Conservation (phyloP, 2,888 invertebrate species). For the Coleophora deauratella region DNA sequence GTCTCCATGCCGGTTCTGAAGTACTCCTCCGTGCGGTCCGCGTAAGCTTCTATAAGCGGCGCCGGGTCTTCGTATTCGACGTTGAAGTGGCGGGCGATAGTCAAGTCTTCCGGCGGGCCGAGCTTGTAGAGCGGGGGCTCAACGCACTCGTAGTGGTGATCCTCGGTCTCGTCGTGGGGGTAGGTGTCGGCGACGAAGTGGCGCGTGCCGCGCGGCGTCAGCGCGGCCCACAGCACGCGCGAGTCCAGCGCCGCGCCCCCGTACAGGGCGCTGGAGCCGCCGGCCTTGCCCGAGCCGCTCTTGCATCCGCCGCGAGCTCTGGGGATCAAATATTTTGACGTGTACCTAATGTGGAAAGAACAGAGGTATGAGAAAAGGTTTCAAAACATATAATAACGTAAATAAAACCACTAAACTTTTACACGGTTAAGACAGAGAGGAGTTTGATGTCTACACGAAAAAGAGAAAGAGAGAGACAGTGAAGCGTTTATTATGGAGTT, state of each 20-base stretch:
- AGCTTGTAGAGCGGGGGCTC: conserved; percentile 72
- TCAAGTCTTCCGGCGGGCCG: conserved; percentile 60
- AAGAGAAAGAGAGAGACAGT: no score
- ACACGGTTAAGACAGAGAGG: no score
- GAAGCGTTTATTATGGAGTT: no score
- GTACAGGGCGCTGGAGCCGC: conserved; percentile 60
- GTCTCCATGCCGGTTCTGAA: conserved; percentile 63
- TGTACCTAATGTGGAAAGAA: neutral
- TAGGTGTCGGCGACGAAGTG: conserved; percentile 82
- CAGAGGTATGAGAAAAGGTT: no score
- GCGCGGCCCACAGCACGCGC: conserved; percentile 86
- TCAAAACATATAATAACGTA: no score
- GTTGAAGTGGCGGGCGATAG: conserved; percentile 84
- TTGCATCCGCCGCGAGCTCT: conserved; percentile 71
- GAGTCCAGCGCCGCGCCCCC: conserved; percentile 76
- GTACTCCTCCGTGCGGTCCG: conserved; percentile 64
- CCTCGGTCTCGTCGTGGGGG: conserved; percentile 76
- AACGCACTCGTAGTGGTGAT: conserved; percentile 82
- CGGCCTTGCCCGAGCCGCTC: conserved; percentile 67
- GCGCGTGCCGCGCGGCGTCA: conserved; percentile 86
- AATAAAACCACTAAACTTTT: no score
- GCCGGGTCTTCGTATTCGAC: conserved; percentile 88
- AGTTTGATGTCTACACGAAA: no score
- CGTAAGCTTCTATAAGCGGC: conserved; percentile 82
- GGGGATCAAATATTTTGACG: conserved; percentile 11